phyloP scores from a whole-genome alignment of 2,888 invertebrate genomes.

The Omphaloscelis lunosa region DNA sequence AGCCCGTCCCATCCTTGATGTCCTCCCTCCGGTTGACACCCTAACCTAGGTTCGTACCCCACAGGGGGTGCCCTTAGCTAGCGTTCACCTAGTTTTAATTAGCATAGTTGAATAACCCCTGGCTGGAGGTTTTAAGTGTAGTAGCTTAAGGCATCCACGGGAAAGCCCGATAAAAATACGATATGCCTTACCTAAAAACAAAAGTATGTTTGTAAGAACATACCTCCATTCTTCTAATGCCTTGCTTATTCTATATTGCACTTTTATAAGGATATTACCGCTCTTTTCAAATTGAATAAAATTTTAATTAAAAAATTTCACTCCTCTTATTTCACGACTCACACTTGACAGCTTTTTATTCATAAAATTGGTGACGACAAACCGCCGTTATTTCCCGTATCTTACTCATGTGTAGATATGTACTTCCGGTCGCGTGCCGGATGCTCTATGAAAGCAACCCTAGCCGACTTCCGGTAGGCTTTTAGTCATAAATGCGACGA shows the following conservation, averaged over 20 bases:
- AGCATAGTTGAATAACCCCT: too few species aligned
- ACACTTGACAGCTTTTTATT: conserved; percentile 59
- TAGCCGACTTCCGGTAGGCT: conserved; percentile 70
- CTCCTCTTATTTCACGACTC: not conserved
- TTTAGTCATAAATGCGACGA: conserved; percentile 66
- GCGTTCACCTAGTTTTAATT: too few species aligned
- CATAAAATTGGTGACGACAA: conserved; percentile 63
- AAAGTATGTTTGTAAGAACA: too few species aligned
- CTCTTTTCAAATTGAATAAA: too few species aligned
- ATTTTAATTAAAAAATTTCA: not conserved
- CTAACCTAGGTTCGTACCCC: too few species aligned
- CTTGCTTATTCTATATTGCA: not conserved
- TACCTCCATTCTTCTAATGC: not conserved
- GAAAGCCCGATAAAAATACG: too few species aligned
- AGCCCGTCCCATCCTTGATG: too few species aligned
- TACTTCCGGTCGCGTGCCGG: conserved; percentile 70
- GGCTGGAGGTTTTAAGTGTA: too few species aligned
- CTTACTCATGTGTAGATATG: conserved; percentile 67
- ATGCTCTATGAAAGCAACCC: conserved; percentile 72
- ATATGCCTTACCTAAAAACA: too few species aligned
- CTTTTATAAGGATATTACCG: not conserved
- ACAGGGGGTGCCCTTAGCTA: too few species aligned
- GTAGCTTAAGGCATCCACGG: too few species aligned
- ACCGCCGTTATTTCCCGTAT: conserved; percentile 66
- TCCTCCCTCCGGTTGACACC: too few species aligned